These are phyloP conservation scores for Phyllotreta cruciferae DNA, from an alignment of 2,888 invertebrate species.

Conservation along the genomic window DNA sequence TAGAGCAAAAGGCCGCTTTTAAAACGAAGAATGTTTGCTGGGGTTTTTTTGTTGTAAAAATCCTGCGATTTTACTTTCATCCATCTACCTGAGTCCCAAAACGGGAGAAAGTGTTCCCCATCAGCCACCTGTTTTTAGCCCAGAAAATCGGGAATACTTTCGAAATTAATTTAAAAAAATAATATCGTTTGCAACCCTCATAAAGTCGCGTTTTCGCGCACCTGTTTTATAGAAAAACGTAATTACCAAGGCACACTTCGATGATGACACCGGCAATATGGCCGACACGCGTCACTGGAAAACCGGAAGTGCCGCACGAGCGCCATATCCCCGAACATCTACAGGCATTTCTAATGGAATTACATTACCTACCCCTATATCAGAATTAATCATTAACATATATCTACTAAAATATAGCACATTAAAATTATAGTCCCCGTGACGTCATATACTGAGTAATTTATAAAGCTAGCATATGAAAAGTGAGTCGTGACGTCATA, in stretches of 20 bases:
- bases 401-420: too few relatives aligned
- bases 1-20: too few relatives aligned
- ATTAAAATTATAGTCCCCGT: too few relatives aligned
- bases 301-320: conserved; percentile 37
- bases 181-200: neutral
- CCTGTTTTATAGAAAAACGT: conserved; percentile 31
- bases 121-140: conserved; percentile 47
- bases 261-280: conserved; percentile 33
- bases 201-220: conserved; percentile 32
- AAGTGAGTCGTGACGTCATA: too few relatives aligned
- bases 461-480: too few relatives aligned
- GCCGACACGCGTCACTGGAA: conserved; percentile 35
- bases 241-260: conserved; percentile 35
- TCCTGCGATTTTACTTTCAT: conserved; percentile 50
- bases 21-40: too few relatives aligned
- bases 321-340: conserved; percentile 1
- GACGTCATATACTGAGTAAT: too few relatives aligned
- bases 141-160: conserved; percentile 17
- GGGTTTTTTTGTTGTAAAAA: too few relatives aligned
- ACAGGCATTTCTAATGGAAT: conserved; percentile 7
- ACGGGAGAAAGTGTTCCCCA: conserved; percentile 42
- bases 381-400: too few relatives aligned
- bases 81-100: conserved; percentile 42
- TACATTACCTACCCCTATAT: neutral
- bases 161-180: neutral